Evolutionary conservation across 2,888 invertebrate genomes (phyloP), one percentile per base, ranked within the genome.

Genomic region (Palloptera scutellata): DNA sequence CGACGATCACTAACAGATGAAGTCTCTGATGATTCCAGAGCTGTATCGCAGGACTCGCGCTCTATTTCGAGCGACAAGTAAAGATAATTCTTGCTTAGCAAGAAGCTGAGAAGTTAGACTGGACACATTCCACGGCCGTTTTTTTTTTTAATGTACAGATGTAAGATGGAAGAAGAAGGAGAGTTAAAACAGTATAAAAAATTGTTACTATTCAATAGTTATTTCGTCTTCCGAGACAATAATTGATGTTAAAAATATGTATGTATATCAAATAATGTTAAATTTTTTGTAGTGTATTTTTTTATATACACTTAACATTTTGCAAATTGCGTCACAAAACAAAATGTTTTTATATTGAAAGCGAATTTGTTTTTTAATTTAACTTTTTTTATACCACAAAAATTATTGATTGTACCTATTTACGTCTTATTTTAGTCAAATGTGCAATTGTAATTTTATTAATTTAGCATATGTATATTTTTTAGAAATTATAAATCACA

Each of bases 191-290:
- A 13, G n/a, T 55, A 12, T n/a, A 64, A 64, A 58, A 1, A 17
- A 57, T 58, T 64, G 42, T 58, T 52, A 41, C 51, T 17, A 41
- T 10, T 59, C 30, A 53, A 15, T 20, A 62, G 13, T 40, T 73
- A 66, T 74, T 76, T 76, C 74, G 78, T 80, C 81, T 81, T 80
- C 79, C 81, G 81, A 79, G 80, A 78, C 80, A 80, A 80, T 81
- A 81, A 80, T 78, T 76, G 75, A 74, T 72, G 77, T 75, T 78
- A 78, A 76, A 72, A 67, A 64, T 71, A 71, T 30, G 59, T 60
- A 30, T 6, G 3, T 10, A 53, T 8, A 53, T 8, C 19, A 53
- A 53, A 17, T 53, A 19, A 53, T 53, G 12, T 53, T 53, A 53
- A 53, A 17, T 53, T 53, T 53, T 20, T 53, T 52, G 52, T 53